These are phyloP conservation scores for Eupithecia pulchellata DNA, from an alignment of 2,888 invertebrate species.

Conservation along the genomic window DNA sequence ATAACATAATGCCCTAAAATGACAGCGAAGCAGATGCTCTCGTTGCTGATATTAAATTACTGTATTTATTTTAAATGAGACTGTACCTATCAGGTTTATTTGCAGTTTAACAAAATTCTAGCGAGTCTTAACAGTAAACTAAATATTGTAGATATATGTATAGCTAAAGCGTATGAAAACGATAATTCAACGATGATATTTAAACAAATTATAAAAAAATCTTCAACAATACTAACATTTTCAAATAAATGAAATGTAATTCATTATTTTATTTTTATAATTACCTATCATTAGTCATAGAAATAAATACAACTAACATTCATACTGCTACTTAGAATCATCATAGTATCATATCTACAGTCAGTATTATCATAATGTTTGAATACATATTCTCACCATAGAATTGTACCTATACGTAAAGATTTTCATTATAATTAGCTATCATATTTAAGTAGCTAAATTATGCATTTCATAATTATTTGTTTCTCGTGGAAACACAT, in stretches of 20 bases:
- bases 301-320: slow-evolving; percentile 22
- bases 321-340: not conserved
- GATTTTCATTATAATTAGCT: not conserved
- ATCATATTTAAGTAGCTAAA: too few species aligned
- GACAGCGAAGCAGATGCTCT: not conserved
- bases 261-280: not conserved
- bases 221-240: not conserved
- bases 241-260: not conserved
- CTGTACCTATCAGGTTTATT: slow-evolving; percentile 5
- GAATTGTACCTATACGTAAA: not conserved
- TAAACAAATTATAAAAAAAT: not conserved
- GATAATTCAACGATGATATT: not conserved
- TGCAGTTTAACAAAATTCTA: not conserved
- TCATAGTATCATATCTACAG: slow-evolving; percentile 5
- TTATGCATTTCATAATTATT: not conserved
- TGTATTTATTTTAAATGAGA: not conserved
- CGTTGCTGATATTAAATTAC: not conserved
- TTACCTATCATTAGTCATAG: slow-evolving; percentile 8
- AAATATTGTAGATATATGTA: not conserved
- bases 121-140: not conserved
- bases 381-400: not conserved
- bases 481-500: not conserved
- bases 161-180: not conserved
- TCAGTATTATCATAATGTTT: slow-evolving; percentile 6
- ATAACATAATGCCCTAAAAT: not conserved